Base-by-base conservation (phyloP, 2,888 invertebrate species). In the Rhaphigaster nebulosa region DNA sequence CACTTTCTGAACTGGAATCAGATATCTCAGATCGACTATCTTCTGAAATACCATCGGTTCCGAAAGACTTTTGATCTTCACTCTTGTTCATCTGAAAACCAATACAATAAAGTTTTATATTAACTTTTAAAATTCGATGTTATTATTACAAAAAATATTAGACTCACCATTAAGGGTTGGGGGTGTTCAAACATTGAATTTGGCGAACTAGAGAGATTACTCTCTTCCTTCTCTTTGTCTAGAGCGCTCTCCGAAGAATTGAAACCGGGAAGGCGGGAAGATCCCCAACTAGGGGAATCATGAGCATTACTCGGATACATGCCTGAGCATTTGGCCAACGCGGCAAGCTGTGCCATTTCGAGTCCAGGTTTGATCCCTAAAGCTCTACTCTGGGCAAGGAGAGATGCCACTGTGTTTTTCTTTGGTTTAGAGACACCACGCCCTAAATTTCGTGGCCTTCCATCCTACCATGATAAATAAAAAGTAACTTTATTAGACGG, bases 381-480 rank as follows among this genome's bases (percentile, higher is more conserved):
- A 12, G 97, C 98, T 91, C 98, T 94, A 93, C 97, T 97, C 94
- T 98, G 98, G 0, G 98, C 98, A 92, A 98, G 94, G 89, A 98
- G 94, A 4, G 98, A 98, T 0, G 98, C 98, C 1, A 98, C 98
- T 0, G 98, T 98, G 94, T 98, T 98, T 95, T 98, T 98, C 95
- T 98, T 98, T 92, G 98, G 98, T 94, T 97, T 97, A 93, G 97
- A 97, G 41, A 97, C 97, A 0, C 98, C 98, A 13, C 97, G 95
- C 45, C 98, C 98, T 50, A 98, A 95, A 94, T 98, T 97, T 20
- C 97, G 95, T 0, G 97, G 97, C 56, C 97, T 94, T 8, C 97
- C 97, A 93, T 97, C 97, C 92, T 97, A 91, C 13, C 23, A 50
- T 50, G 18, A 41, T 4, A 84, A 88, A 54, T 18, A 45, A 45